phyloP scores from a whole-genome alignment of 2,113 vertebrate species.

The Xenus cinereus region DNA sequence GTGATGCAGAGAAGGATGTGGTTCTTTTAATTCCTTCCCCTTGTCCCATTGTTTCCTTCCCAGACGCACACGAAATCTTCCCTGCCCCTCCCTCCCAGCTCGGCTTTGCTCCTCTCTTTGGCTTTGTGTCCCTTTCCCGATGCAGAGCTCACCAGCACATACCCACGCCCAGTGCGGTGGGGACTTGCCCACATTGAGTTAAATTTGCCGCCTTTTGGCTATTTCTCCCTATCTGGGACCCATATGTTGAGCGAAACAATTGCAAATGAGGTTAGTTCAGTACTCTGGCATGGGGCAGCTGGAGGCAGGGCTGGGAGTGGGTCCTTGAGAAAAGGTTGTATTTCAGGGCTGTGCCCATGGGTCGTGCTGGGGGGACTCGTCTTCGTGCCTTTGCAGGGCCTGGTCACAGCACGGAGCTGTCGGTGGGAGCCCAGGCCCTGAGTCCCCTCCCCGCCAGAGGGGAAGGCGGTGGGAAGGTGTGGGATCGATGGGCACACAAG shows the following conservation, averaged over 20 bases:
- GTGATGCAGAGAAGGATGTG: constrained; percentile 40
- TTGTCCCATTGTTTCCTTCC: constrained; percentile 37
- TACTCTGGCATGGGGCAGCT: background rate
- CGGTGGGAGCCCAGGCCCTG: background rate
- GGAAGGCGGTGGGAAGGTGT: background rate
- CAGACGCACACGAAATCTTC: background rate
- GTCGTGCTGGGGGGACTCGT: background rate
- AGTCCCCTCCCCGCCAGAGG: background rate
- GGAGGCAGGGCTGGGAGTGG: background rate
- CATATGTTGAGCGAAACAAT: constrained; percentile 32
- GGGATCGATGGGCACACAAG: background rate
- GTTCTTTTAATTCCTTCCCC: constrained; percentile 32
- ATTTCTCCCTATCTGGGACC: constrained; percentile 24
- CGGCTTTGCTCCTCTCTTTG: background rate
- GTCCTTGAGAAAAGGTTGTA: background rate
- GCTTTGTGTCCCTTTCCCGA: background rate
- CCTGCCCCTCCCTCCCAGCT: background rate
- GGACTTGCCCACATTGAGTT: background rate
- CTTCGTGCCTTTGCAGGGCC: background rate
- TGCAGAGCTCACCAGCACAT: background rate
- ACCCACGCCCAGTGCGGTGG: background rate
- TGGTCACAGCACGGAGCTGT: background rate
- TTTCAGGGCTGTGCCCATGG: background rate
- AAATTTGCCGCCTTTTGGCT: background rate
- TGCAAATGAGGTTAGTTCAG: background rate